Percentiles rank a stretch among this genome's conserved stretches.
Conservation (phyloP, 2,113 vertebrate genomes). For the Orthonyx spaldingii region DNA sequence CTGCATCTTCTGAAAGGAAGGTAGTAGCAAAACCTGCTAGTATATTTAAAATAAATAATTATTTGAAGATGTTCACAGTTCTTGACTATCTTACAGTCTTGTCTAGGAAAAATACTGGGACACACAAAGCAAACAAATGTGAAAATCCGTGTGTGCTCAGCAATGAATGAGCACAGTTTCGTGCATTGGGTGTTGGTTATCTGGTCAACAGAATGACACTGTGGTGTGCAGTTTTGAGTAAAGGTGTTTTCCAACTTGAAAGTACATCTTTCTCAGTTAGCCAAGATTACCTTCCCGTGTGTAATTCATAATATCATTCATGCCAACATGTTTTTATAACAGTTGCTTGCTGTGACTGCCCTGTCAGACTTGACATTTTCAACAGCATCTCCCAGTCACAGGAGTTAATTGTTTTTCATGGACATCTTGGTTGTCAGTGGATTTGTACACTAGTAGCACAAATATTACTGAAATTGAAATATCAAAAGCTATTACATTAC, state of each 20-base stretch:
- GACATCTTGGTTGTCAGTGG: neutral
- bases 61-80: neutral
- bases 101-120: neutral
- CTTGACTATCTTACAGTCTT: neutral
- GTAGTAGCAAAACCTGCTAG: neutral
- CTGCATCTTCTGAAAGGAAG: neutral
- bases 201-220: neutral
- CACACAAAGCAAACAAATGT: neutral
- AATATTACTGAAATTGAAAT: neutral
- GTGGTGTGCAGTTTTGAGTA: neutral
- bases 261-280: neutral
- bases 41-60: neutral
- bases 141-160: neutral
- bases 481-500: neutral
- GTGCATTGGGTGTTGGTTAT: neutral
- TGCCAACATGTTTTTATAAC: neutral
- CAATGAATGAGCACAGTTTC: neutral
- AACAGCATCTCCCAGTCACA: neutral
- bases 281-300: neutral
- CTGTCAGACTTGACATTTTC: neutral
- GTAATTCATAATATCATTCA: neutral
- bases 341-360: neutral
- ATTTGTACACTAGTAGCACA: neutral
- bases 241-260: neutral
- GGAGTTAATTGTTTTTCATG: neutral